Base-by-base conservation (phyloP, 2,888 invertebrate genomes). In the Caenorhabditis doughertyi region DNA sequence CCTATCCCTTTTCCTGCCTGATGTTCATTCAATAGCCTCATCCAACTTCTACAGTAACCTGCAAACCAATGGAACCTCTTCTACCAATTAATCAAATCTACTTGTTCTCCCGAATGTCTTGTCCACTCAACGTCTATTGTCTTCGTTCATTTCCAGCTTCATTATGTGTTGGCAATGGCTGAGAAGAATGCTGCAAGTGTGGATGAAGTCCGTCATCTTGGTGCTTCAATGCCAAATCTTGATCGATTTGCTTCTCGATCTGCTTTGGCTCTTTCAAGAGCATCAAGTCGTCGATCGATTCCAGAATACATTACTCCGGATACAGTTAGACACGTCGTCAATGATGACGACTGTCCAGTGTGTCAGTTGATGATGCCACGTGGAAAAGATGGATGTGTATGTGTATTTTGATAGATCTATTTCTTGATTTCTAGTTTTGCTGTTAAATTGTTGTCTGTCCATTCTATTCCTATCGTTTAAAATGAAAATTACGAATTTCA, bases 321-420 rank as follows among this genome's bases (percentile, higher is more conserved):
- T 65, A 86, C 87, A 16, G 79, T 88, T 5, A 85, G 84, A 64
- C 86, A 85, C 51, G 58, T 84, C 23, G 88, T 88, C 53, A 85
- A 86, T 11, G 77, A 83, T 42, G 88, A 90, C 60, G 89, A 91
- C 68, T 91, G 91, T 88, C 89, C 91, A 42, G 88, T 91, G 44
- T 91, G 91, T 80, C 89, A 90, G 70, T 62, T 91, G 60, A 87
- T 91, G 86, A 79, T 89, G 81, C 89, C 90, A 18, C 81, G 86
- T 62, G 85, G 85, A 23, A 79, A 65, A 35, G 64, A 80, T 55
- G 85, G 84, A 74, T 87, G 87, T 87, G 88, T 88, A 85, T 58
- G 87, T 87, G 39, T 51, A 23, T 4, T 4, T 16, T 7, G 18
- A 4, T 2, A 47, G n/a, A 13, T 5, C 18, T 18, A 7, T n/a